Percentiles rank a stretch among this genome's conserved stretches.
Conservation (phyloP, 2,113 vertebrate species). For the Neoarius graeffei region DNA sequence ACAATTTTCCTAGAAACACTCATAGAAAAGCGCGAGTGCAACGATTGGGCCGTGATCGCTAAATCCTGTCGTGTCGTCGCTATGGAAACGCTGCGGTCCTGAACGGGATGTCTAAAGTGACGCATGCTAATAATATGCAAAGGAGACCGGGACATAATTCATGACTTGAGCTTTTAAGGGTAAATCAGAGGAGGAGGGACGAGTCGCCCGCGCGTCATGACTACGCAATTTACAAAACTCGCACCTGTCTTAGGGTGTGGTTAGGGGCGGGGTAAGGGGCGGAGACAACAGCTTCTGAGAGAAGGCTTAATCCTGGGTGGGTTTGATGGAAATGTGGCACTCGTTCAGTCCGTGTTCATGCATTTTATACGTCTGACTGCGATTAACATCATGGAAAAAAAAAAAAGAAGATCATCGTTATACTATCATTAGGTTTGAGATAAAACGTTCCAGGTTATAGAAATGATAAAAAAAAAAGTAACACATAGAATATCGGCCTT, state of each 20-base stretch:
- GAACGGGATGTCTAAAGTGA: background rate
- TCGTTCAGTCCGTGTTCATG: background rate
- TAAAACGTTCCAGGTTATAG: background rate
- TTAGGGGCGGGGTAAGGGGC: background rate
- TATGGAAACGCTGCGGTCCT: background rate
- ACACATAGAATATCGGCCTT: slow-evolving; percentile 20
- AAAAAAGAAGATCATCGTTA: background rate
- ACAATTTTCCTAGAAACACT: background rate
- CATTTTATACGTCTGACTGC: background rate
- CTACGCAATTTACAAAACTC: background rate
- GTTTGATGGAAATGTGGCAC: background rate
- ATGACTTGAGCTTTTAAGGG: background rate
- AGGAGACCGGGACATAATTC: background rate
- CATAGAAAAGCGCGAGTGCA: background rate
- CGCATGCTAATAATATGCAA: slow-evolving; percentile 6
- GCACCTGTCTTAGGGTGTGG: background rate
- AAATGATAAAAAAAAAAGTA: background rate
- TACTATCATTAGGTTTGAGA: background rate
- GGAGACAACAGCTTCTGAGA: background rate
- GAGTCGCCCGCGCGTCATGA: background rate
- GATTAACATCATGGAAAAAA: background rate
- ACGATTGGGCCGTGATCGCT: background rate
- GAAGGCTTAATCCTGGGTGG: background rate
- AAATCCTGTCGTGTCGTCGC: background rate
- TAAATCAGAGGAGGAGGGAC: background rate